Evolutionary conservation across 2,888 invertebrate species (phyloP), one percentile per base, ranked within the genome.

Genomic region (Creontiades dilutus): DNA sequence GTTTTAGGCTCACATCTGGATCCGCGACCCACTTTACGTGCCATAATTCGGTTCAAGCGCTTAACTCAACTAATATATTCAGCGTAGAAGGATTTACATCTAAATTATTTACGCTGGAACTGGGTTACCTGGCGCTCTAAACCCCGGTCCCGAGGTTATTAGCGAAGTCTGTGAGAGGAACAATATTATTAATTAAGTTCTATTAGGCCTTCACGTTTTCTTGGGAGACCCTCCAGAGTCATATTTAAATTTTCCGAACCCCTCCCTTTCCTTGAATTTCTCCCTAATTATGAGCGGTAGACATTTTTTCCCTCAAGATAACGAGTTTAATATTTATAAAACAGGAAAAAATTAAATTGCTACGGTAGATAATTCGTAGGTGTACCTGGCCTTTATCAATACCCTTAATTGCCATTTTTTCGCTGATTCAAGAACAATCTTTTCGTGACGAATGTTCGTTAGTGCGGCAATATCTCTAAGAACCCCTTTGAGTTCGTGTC

Each of bases 41-140:
- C 82, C 52, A 82, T 82, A 82, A 82, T 82, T 82, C 23, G 52
- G 82, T 52, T 82, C 52, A 52, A 82, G 52, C 52, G 48, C 82
- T 52, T 82, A 52, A 82, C 82, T 52, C 48, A 13, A 16, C 88
- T 88, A 88, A 88, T 55, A 88, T 88, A 88, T 88, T 88, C 88
- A 28, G 78, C 76, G 88, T 37, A 48, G 86, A 75, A 57, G 55
- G 88, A 88, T 88, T 88, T 55, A 78, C 88, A 88, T 76, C 55
- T 78, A 78, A 88, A 88, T 88, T 88, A 88, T 88, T 88, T 78
- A 80, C 52, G 23, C 88, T 52, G 88, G 55, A 80, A 78, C 48
- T 52, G 86, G 86, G 76, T 76, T 48, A 86, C 86, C 86, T 76
- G 86, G 47, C 19, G 76, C 48, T 86, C 61, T 68, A 27, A 88